These are phyloP conservation scores for Andrena minutula DNA, from an alignment of 2,888 invertebrate species.

Conservation along the genomic window DNA sequence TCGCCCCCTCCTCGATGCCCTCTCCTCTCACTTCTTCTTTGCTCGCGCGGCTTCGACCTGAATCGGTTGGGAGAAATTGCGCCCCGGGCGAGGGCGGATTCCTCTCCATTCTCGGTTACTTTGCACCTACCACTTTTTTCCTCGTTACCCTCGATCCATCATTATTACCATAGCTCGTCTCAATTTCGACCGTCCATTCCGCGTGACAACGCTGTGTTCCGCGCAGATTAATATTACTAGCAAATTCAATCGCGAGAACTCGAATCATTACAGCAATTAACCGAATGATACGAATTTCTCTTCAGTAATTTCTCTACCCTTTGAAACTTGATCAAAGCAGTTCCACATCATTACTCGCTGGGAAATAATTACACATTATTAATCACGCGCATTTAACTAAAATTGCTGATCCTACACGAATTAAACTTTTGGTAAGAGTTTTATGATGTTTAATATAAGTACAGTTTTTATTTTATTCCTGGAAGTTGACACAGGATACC, in stretches of 20 bases:
- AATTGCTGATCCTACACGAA: no score
- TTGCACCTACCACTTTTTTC: conserved; percentile 21
- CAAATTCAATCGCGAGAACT: not conserved
- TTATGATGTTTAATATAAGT: no score
- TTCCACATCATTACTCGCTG: no score
- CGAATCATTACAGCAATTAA: not conserved
- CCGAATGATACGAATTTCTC: not conserved
- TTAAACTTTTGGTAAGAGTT: no score
- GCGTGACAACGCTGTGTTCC: not conserved
- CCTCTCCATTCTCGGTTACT: conserved; percentile 54
- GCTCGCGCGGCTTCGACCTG: conserved; percentile 70
- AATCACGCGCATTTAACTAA: no score
- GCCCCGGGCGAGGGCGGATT: conserved; percentile 80
- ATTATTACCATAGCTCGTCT: conserved; percentile 5
- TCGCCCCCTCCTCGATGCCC: conserved; percentile 41
- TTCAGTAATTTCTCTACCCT: no score
- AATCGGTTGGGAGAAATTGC: conserved; percentile 81
- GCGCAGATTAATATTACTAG: not conserved
- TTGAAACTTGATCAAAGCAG: no score
- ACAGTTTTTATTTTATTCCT: no score
- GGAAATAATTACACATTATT: no score
- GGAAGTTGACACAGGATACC: no score
- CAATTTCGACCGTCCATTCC: not conserved
- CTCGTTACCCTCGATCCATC: conserved; percentile 28
- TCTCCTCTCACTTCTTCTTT: conserved; percentile 8